A percentile compares a stretch with the other conserved stretches of the same genome.
Conservation (phyloP, 1,140 invertebrate species). For the Harlomillsia oculata region DNA sequence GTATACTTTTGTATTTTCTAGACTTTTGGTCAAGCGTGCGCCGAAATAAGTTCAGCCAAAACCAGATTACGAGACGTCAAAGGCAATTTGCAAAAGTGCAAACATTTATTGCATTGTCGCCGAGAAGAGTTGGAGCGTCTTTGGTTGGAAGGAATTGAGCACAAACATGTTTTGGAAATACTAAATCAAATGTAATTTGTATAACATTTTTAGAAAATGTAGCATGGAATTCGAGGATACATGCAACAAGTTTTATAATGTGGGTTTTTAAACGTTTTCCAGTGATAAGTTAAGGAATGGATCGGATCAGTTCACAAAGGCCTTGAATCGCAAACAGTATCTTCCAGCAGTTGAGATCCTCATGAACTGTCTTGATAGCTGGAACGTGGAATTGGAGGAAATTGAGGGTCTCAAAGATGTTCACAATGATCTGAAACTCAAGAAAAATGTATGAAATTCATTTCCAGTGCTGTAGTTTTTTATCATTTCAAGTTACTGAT, state of each 20-base stretch:
- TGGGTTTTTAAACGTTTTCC: constrained; percentile 35
- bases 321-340: constrained; percentile 66
- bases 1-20: constrained; percentile 37
- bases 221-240: background rate
- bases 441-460: constrained; percentile 50
- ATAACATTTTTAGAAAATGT: background rate
- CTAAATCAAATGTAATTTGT: constrained; percentile 72
- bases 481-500: background rate
- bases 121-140: constrained; percentile 85
- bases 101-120: constrained; percentile 77
- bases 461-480: background rate
- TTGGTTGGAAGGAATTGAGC: constrained; percentile 85
- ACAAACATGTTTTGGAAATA: constrained; percentile 77
- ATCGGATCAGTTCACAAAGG: constrained; percentile 60
- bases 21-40: constrained; percentile 72
- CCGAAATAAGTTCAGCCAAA: constrained; percentile 64
- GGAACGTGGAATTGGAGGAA: constrained; percentile 59
- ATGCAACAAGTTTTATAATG: background rate
- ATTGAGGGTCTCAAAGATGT: constrained; percentile 74
- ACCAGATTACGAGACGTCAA: constrained; percentile 74
- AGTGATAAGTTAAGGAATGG: constrained; percentile 70
- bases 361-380: constrained; percentile 55
- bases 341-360: constrained; percentile 74
- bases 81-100: constrained; percentile 80
- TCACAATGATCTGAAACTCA: constrained; percentile 56